These are phyloP conservation scores for Choloepus didactylus DNA, from an alignment of 2,797 vertebrate genomes.

Conservation along the genomic window DNA sequence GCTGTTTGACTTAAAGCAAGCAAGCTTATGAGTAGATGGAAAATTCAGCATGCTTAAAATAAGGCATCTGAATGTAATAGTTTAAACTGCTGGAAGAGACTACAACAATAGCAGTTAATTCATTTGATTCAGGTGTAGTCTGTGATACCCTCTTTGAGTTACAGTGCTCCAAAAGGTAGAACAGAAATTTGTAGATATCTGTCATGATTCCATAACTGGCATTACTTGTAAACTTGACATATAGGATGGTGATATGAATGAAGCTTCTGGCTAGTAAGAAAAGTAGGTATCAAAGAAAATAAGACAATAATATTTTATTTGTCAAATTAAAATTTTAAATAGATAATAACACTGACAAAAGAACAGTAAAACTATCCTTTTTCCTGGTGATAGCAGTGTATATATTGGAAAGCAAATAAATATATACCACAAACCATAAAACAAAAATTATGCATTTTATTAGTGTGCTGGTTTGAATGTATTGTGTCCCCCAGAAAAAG, in stretches of 20 bases:
- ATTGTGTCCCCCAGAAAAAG: too few relatives aligned
- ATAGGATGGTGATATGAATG: neutral
- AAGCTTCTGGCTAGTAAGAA: neutral
- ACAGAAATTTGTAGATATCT: neutral
- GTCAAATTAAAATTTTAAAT: constrained; percentile 53
- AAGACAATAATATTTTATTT: constrained; percentile 19
- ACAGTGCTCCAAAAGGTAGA: neutral
- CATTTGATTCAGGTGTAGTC: neutral
- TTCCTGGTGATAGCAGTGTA: neutral
- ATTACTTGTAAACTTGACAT: neutral
- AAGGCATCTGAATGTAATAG: neutral
- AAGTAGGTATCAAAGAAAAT: constrained; percentile 10
- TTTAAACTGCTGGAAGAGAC: neutral
- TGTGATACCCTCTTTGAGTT: neutral
- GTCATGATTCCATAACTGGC: neutral
- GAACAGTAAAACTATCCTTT: neutral
- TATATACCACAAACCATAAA: neutral
- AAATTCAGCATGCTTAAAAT: neutral
- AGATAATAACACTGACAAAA: neutral
- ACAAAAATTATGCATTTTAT: neutral
- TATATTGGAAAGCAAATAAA: constrained; percentile 8
- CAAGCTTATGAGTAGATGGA: neutral
- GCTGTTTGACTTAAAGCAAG: neutral
- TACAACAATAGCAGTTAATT: too few relatives aligned
- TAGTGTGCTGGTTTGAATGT: too few relatives aligned